Conservation (phyloP, 2,888 invertebrate species). For the Ochropleura leucogaster region DNA sequence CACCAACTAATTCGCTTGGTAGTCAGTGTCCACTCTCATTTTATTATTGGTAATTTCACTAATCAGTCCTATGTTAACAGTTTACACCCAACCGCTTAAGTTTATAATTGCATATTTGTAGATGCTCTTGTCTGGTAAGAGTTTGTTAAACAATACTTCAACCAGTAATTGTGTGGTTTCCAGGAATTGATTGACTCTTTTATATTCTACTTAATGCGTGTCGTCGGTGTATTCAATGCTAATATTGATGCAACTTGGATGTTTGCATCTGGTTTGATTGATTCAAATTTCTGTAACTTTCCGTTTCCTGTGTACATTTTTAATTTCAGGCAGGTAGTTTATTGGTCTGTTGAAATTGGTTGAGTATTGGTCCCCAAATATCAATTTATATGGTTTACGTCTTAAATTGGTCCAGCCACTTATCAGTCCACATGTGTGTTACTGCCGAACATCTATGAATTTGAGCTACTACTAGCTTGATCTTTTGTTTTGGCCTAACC, state of each 20-base stretch:
- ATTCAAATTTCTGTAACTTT: neutral
- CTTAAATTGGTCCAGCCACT: neutral
- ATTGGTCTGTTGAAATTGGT: neutral
- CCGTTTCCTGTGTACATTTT: neutral
- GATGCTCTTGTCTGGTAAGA: neutral
- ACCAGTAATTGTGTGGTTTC: conserved; percentile 46
- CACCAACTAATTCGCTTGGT: neutral
- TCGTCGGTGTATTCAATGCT: conserved; percentile 19
- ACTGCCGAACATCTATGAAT: neutral
- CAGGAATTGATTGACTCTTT: conserved; percentile 36
- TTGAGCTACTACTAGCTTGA: neutral
- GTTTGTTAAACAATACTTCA: conserved; percentile 34
- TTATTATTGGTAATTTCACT: neutral
- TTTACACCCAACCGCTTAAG: neutral
- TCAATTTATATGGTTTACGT: neutral
- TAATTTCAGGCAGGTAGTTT: neutral
- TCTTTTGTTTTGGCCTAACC: neutral
- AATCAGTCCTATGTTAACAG: neutral
- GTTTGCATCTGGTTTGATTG: neutral
- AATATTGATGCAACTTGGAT: conserved; percentile 6
- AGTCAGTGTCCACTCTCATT: neutral
- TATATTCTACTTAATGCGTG: conserved; percentile 42
- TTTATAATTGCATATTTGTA: neutral
- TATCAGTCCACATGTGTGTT: neutral
- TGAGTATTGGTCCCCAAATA: neutral